A percentile compares a stretch with the other conserved stretches of the same genome.
Conservation (phyloP, 2,888 invertebrate species). For the Drosophila peninsularis region DNA sequence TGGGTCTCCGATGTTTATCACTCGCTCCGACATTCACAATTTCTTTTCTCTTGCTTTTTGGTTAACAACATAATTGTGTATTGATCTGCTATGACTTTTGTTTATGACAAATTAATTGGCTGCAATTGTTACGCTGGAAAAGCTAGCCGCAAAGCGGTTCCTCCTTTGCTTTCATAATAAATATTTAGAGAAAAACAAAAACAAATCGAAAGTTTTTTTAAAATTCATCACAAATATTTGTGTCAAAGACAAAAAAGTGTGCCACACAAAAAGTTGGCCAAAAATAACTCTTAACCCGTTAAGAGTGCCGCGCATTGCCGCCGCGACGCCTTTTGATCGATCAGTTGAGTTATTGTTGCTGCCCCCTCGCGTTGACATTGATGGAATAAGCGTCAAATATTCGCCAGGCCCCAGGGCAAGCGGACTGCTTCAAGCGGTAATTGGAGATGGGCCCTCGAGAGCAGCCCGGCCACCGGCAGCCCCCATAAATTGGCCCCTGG, state of each 20-base stretch:
- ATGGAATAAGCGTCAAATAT: constrained; percentile 67
- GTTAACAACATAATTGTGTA: constrained; percentile 69
- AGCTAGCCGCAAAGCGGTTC: not conserved
- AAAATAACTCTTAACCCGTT: constrained; percentile 71
- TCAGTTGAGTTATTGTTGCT: constrained; percentile 59
- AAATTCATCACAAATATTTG: constrained; percentile 28
- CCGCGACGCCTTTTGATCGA: constrained; percentile 70
- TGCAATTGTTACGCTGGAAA: constrained; percentile 46
- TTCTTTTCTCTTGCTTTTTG: constrained; percentile 12
- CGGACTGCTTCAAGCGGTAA: constrained; percentile 49
- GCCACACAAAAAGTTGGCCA: constrained; percentile 67
- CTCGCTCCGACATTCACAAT: constrained; percentile 30
- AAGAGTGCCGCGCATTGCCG: constrained; percentile 33
- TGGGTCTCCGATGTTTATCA: constrained; percentile 45
- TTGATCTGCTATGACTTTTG: constrained; percentile 46
- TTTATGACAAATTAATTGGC: constrained; percentile 75
- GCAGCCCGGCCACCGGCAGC: constrained; percentile 1
- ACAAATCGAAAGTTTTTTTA: constrained; percentile 32
- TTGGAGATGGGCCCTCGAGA: constrained; percentile 69
- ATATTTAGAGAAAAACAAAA: not conserved
- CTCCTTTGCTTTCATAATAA: constrained; percentile 20
- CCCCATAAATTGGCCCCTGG: constrained; percentile 49
- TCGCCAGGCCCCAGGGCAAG: constrained; percentile 51
- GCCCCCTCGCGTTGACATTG: constrained; percentile 49
- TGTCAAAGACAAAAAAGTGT: constrained; percentile 58